These are phyloP conservation scores for Drosophila basisetae DNA, from an alignment of 2,888 invertebrate species.

Conservation along the genomic window DNA sequence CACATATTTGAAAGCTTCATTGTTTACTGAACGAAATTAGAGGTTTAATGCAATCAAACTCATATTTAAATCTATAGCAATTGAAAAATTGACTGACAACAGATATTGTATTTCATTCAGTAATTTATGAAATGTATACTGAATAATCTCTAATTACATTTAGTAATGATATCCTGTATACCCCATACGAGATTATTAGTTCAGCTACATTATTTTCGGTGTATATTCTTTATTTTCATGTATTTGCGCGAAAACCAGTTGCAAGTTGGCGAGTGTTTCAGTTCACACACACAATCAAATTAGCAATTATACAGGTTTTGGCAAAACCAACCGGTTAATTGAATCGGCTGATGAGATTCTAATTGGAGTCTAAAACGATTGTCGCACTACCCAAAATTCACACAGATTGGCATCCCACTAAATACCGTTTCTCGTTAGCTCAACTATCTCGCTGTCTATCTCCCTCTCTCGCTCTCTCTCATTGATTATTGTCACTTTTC, in stretches of 20 bases:
- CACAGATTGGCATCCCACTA: constrained; percentile 27
- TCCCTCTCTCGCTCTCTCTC: constrained; percentile 13
- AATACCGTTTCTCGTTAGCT: constrained; percentile 17
- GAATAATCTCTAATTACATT: not conserved
- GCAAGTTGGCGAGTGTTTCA: not conserved
- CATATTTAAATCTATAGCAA: too few relatives aligned
- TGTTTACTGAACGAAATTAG: too few relatives aligned
- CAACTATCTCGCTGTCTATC: constrained; percentile 3
- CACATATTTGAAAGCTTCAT: not conserved
- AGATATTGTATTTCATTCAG: not conserved
- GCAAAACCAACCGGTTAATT: constrained; percentile 65
- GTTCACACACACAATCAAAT: not conserved
- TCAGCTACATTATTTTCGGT: not conserved
- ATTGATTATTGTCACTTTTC: constrained; percentile 10
- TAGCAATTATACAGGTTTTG: constrained; percentile 43
- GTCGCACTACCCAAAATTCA: constrained; percentile 5
- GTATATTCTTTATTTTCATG: not conserved
- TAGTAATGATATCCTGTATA: not conserved
- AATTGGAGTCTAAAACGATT: constrained; percentile 17
- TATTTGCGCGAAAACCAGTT: constrained; percentile 8
- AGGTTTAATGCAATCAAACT: too few relatives aligned
- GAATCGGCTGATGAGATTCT: constrained; percentile 18
- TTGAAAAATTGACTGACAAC: not conserved
- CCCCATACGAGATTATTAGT: not conserved
- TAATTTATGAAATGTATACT: not conserved